These are phyloP conservation scores for Cydia splendana DNA, from an alignment of 1,140 invertebrate genomes.

Conservation along the genomic window DNA sequence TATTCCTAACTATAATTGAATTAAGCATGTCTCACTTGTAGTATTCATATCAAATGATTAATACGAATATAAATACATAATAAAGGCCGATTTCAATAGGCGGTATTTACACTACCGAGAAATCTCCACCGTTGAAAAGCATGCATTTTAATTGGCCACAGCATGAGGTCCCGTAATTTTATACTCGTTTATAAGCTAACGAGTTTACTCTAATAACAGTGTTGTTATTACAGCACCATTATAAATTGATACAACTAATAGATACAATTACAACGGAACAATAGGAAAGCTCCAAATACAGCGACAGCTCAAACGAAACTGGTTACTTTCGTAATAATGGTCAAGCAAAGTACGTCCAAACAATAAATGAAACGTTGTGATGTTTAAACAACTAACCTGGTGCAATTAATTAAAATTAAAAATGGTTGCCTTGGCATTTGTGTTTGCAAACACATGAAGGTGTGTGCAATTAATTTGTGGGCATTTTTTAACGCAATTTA, in stretches of 20 bases:
- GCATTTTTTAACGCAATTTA: constrained; percentile 2
- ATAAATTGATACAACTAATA: constrained; percentile 8
- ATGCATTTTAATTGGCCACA: constrained; percentile 60
- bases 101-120: constrained; percentile 50
- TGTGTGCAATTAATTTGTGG: constrained; percentile 42
- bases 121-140: constrained; percentile 57
- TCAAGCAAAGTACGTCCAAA: constrained; percentile 22
- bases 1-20: constrained; percentile 3
- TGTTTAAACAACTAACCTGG: constrained; percentile 22
- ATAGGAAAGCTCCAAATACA: constrained; percentile 1
- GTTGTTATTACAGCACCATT: constrained; percentile 25
- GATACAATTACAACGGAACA: constrained; percentile 5
- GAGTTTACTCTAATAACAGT: constrained; percentile 46
- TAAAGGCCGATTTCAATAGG: constrained; percentile 55
- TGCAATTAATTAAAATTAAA: constrained; percentile 40
- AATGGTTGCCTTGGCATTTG: constrained; percentile 47
- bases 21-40: not conserved
- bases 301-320: not conserved
- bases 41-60: constrained; percentile 13
- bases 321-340: constrained; percentile 28
- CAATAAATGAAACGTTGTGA: constrained; percentile 29
- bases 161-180: constrained; percentile 62
- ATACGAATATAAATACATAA: constrained; percentile 21
- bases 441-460: constrained; percentile 43
- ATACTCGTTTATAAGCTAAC: constrained; percentile 57